A percentile compares a stretch with the other conserved stretches of the same genome.
Conservation (phyloP, 2,888 invertebrate genomes). For the Germaria angustata region DNA sequence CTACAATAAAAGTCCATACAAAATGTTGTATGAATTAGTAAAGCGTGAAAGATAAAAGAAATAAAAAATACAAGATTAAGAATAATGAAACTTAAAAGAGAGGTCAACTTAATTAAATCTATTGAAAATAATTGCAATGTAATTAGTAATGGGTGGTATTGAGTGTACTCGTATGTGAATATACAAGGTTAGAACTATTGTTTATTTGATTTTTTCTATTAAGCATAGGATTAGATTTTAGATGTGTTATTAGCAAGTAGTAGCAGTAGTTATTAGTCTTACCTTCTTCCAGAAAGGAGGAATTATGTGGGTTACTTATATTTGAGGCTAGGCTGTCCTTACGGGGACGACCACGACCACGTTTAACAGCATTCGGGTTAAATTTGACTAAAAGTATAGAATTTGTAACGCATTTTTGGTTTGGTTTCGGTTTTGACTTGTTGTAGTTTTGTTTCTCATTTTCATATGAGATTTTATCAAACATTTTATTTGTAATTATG, state of each 20-base stretch:
- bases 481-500: slow-evolving; percentile 32
- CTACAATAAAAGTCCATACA: background rate
- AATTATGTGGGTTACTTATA: slow-evolving; percentile 83
- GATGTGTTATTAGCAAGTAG: slow-evolving; percentile 59
- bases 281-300: slow-evolving; percentile 89
- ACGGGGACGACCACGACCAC: slow-evolving; percentile 82
- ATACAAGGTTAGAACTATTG: slow-evolving; percentile 12
- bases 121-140: background rate
- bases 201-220: slow-evolving; percentile 38
- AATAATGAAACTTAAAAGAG: no score
- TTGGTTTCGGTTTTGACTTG: slow-evolving; percentile 55
- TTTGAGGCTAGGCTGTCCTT: slow-evolving; percentile 82
- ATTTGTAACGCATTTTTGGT: slow-evolving; percentile 67
- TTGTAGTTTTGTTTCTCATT: slow-evolving; percentile 64
- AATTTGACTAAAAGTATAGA: slow-evolving; percentile 73
- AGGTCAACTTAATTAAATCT: background rate
- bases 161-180: slow-evolving; percentile 15
- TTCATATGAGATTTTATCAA: slow-evolving; percentile 54
- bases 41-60: background rate
- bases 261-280: slow-evolving; percentile 74
- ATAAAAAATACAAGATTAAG: background rate
- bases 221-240: slow-evolving; percentile 51
- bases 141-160: slow-evolving; percentile 6
- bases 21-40: slow-evolving; percentile 1
- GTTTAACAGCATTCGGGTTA: slow-evolving; percentile 81